Base-by-base conservation (phyloP, 2,888 invertebrate species). In the Muschampia plurimacula region DNA sequence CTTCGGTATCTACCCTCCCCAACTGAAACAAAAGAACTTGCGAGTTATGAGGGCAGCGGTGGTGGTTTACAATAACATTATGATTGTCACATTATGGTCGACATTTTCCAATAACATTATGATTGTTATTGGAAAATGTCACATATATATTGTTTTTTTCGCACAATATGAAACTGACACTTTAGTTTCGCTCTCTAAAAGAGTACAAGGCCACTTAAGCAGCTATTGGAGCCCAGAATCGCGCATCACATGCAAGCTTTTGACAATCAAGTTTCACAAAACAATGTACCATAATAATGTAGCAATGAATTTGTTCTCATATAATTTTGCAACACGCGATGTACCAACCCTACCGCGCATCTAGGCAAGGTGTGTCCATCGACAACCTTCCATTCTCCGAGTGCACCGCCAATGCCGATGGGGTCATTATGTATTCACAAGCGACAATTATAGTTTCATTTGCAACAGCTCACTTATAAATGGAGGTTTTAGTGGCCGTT, bases 351-450 rank as follows among this genome's bases (percentile, higher is more conserved):
- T 72, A 41, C 8, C 39, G 41, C 62, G 36, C 60, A 22, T 67
- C 72, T 13, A 41, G 22, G 83, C 83, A 83, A 88, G 89, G 91
- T 89, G 90, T 86, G 90, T 83, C 89, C 87, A 88, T 88, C 84
- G 84, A 85, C 89, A 90, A 87, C 91, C 91, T 92, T 91, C 89
- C 91, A 91, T 90, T 93, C 91, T 89, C 89, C 84, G 80, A 79
- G 82, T 79, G 82, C 83, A 79, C 83, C 87, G 86, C 86, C 89
- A 89, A 91, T 91, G 91, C 83, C 90, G 88, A 87, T 86, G 86
- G 80, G 77, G 83, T 87, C 85, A 90, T 91, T 89, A 89, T 86
- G 86, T 88, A 88, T 88, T 85, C 86, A 83, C 83, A 70, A 77
- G 74, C 75, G 74, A 78, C 74, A 77, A 80, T 80, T 79, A 79